Evolutionary conservation across 2,113 vertebrate genomes (phyloP).

Genomic region (Tichodroma muraria): DNA sequence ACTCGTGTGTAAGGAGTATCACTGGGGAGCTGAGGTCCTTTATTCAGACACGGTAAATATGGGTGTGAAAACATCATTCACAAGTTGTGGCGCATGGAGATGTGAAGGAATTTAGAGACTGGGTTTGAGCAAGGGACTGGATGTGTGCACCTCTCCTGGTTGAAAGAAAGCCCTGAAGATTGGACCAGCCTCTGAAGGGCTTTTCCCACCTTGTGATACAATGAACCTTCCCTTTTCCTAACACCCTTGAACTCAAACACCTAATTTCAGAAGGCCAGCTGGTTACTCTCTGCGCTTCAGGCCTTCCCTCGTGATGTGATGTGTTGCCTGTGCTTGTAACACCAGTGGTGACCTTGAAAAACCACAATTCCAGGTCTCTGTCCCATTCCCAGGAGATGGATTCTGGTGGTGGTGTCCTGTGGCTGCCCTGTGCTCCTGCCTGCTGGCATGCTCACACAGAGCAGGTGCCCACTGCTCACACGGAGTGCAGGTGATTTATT

Average conservation of each 20-base stretch:
- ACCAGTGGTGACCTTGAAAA: background rate
- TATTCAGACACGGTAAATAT: no score
- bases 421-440: background rate
- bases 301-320: background rate
- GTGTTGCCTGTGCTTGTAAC: background rate
- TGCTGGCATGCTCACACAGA: background rate
- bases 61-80: background rate
- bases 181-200: background rate
- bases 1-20: background rate
- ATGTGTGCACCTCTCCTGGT: background rate
- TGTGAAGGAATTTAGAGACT: background rate
- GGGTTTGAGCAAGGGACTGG: background rate
- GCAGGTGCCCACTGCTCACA: background rate
- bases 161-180: background rate
- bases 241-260: no score
- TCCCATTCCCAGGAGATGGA: background rate
- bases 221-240: background rate
- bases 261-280: background rate
- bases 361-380: accelerated
- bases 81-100: background rate
- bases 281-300: background rate
- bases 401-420: background rate
- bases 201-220: background rate
- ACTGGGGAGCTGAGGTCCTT: background rate
- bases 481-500: background rate